Evolutionary conservation across 1,140 invertebrate genomes (phyloP), one percentile per base, ranked within the genome.

Genomic region (Tachypleus tridentatus): DNA sequence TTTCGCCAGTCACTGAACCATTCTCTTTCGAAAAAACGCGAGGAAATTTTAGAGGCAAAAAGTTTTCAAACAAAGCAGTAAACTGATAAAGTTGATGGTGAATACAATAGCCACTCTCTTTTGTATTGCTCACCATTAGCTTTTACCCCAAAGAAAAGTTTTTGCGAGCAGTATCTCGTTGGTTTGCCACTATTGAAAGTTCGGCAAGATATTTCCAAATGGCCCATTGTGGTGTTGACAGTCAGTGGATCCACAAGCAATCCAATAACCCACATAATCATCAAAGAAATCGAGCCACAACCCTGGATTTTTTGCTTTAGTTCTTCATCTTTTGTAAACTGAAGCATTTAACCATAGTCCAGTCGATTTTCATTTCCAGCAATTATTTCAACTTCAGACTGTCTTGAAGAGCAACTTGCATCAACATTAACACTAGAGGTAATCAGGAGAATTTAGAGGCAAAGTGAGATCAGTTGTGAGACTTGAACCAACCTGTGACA

Each of bases 151-250:
- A 65, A 8, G 61, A 63, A 65, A 67, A 67, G 62, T 69, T 66
- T 68, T 49, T 67, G 58, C 53, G 60, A 70, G 69, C 67, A 70
- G 49, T 62, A 67, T 57, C 61, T 70, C 64, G 57, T 63, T 66
- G 62, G 57, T 70, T 70, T 70, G 64, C 64, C 62, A 68, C 67
- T 69, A 69, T 51, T 66, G 62, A 68, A 70, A 66, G 68, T 64
- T 54, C 58, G 64, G 61, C 64, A 66, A 69, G 65, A 69, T 63
- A n/a, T 63, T 66, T 4, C 63, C 64, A 69, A 69, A 69, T 69
- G 67, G 57, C 49, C 67, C 64, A 66, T 69, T 66, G 64, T 66
- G 64, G 57, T 69, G 64, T 63, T 63, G 65, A 60, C 59, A 67
- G 50, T 67, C 58, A 64, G 29, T 67, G 53, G 62, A 60, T 67